Evolutionary conservation across 2,888 invertebrate genomes (phyloP), one percentile per base, ranked within the genome.

Genomic region (Hanleya hanleyi): DNA sequence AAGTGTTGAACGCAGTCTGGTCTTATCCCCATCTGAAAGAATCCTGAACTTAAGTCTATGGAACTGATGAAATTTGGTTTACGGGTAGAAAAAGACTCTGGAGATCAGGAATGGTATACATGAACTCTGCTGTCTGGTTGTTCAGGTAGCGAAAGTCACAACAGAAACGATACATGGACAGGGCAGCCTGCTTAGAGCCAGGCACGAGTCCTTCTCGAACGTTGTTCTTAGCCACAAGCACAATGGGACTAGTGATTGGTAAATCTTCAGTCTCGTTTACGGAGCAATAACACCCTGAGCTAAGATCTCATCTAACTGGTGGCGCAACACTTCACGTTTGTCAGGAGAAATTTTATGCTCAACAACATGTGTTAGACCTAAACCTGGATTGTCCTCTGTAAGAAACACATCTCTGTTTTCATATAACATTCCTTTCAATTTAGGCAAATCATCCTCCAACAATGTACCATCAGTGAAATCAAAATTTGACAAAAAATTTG

Each of bases 11-110:
- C 18, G 64, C 64, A 37, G 35, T 64, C 64, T 22, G 64, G 22
- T 36, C 1, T 5, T 22, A 70, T 70, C 4, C 22, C 15, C 65
- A 70, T 26, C 22, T 70, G 65, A 26, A 65, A 70, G 51, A 70
- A 70, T 35, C 66, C 70, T 12, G 70, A 70, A 29, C 66, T 66
- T 4, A 65, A 18, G 66, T 70, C 70, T 26, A 70, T 50, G 6
- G 50, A 35, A 2, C 62, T 66, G 1, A 70, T 33, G 51, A 36
- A 70, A 15, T 50, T 66, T 26, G 70, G 70, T 32, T 26, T 33
- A 32, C 29, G n/a, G 3, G 47, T 49, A 18, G 50, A 26, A 26
- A 70, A 47, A n/a, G 50, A 50, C 26, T 66, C 37, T 66, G 65
- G 1, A 65, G 18, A 57, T 66, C 41, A 6, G 70, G 65, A 26